Evolutionary conservation across 1,140 invertebrate species (phyloP).

Genomic region (Drosophila saltans): DNA sequence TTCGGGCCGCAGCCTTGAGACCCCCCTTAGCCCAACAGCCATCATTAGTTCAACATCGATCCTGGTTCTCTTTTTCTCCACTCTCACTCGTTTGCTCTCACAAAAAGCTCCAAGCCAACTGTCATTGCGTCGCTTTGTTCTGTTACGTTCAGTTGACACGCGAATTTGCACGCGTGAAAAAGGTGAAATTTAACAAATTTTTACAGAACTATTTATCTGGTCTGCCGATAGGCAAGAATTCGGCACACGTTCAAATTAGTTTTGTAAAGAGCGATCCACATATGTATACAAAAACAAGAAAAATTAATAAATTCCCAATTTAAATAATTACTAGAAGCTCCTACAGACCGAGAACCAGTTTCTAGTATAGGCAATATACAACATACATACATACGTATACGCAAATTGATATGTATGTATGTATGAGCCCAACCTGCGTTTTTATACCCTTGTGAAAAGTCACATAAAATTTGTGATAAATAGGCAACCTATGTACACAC

Average conservation of each 20-base stretch:
- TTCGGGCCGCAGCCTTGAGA: constrained; percentile 35
- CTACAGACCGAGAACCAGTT: constrained; percentile 29
- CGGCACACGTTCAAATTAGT: constrained; percentile 60
- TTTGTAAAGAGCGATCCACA: constrained; percentile 38
- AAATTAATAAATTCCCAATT: background rate
- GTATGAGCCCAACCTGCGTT: background rate
- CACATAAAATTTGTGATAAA: too few species aligned
- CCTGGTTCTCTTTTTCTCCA: constrained; percentile 15
- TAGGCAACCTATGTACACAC: too few species aligned
- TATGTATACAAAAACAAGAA: background rate
- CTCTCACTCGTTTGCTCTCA: constrained; percentile 26
- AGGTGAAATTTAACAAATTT: background rate
- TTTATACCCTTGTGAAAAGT: too few species aligned
- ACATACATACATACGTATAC: background rate
- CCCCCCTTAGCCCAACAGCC: constrained; percentile 6
- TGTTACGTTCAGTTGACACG: constrained; percentile 64
- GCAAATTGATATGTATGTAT: too few species aligned
- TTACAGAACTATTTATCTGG: constrained; percentile 2
- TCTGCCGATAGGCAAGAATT: constrained; percentile 18
- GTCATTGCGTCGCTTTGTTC: constrained; percentile 8
- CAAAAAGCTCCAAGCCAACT: constrained; percentile 49
- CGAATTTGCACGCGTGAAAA: constrained; percentile 60
- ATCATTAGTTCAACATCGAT: constrained; percentile 1
- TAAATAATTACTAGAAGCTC: too few species aligned
- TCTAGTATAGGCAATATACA: background rate